Evolutionary conservation across 2,797 vertebrate genomes (phyloP).

Genomic region (Lycodopsis pacificus): DNA sequence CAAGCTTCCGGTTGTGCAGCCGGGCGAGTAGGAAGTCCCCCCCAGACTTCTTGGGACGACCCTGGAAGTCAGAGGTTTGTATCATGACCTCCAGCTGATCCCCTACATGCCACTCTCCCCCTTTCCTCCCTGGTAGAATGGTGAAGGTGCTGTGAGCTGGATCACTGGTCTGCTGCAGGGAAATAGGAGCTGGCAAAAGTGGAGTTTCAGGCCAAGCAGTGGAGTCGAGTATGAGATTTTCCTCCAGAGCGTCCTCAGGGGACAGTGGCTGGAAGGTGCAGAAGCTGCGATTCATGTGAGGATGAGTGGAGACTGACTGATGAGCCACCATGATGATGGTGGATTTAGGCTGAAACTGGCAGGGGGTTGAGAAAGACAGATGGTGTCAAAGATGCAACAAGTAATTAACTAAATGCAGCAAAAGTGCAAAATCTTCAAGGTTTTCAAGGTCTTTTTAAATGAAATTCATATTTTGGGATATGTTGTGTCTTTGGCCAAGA

Average conservation of each 20-base stretch:
- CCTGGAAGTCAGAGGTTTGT: slow-evolving; percentile 38
- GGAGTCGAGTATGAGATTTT: too few species aligned
- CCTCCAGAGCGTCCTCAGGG: too few species aligned
- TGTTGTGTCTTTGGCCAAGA: too few species aligned
- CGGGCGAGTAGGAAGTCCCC: too few species aligned
- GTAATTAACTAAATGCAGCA: background rate
- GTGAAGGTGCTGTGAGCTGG: slow-evolving; percentile 46
- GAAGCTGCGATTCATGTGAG: background rate
- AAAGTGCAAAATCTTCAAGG: too few species aligned
- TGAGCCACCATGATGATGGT: background rate
- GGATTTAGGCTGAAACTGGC: background rate
- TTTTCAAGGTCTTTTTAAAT: too few species aligned
- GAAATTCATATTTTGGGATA: too few species aligned
- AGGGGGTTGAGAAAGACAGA: background rate
- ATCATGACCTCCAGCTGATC: slow-evolving; percentile 50
- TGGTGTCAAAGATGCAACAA: too few species aligned
- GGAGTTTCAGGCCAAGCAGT: too few species aligned
- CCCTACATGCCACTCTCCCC: slow-evolving; percentile 37
- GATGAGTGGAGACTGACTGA: background rate
- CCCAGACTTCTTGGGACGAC: slow-evolving; percentile 21
- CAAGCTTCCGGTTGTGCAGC: too few species aligned
- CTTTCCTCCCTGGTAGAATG: slow-evolving; percentile 19
- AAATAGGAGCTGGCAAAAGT: too few species aligned
- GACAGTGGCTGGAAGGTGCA: slow-evolving; percentile 13
- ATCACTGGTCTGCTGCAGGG: slow-evolving; percentile 29